Conservation (phyloP, 2,888 invertebrate genomes). For the Idaea dimidiata region DNA sequence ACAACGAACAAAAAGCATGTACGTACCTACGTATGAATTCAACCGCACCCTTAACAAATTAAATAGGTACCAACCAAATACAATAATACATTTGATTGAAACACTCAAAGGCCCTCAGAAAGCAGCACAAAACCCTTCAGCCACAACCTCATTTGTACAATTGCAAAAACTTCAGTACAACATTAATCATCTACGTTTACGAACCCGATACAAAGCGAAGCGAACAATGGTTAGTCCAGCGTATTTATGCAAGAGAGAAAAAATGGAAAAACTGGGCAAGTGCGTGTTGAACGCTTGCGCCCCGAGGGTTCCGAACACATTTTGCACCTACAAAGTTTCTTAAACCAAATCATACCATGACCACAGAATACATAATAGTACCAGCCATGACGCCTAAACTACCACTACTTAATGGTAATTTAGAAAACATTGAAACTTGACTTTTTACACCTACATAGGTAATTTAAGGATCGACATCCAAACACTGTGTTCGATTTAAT, state of each 20-base stretch:
- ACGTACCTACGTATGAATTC: conserved; percentile 3
- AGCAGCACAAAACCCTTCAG: not conserved
- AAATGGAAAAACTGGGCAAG: not conserved
- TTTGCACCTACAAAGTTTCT: too few species aligned
- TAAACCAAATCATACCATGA: too few species aligned
- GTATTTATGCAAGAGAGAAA: not conserved
- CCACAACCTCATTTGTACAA: conserved; percentile 2
- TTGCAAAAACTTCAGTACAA: conserved; percentile 1
- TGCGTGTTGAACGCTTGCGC: too few species aligned
- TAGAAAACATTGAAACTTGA: too few species aligned
- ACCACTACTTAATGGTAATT: too few species aligned
- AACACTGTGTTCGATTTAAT: too few species aligned
- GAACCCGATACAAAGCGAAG: conserved; percentile 3
- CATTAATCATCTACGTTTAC: conserved; percentile 2
- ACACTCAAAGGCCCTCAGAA: not conserved
- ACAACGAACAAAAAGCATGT: too few species aligned
- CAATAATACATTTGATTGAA: not conserved
- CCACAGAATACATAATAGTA: too few species aligned
- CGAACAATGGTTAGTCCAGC: conserved; percentile 5
- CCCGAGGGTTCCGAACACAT: too few species aligned
- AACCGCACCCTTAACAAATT: not conserved
- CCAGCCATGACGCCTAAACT: too few species aligned
- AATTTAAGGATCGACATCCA: too few species aligned
- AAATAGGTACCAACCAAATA: not conserved
- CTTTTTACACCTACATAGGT: too few species aligned